phyloP scores from a whole-genome alignment of 2,797 vertebrate genomes.

The Fratercula arctica region DNA sequence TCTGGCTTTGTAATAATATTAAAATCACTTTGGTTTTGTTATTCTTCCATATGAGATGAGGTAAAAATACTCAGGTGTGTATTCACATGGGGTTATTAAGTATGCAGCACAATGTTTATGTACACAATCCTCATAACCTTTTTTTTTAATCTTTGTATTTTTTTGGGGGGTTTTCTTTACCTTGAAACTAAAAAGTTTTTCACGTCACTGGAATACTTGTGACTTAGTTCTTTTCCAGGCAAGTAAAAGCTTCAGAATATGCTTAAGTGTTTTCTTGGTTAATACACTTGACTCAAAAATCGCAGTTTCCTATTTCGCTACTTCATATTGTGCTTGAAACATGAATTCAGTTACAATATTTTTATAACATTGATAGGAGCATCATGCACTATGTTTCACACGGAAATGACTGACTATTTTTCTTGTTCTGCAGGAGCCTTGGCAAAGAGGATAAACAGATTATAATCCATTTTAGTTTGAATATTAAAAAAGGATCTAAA shows the following conservation, averaged over 20 bases:
- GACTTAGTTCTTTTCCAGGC: neutral
- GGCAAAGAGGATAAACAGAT: conserved; percentile 49
- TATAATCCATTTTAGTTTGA: neutral
- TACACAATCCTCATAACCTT: neutral
- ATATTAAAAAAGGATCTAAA: neutral
- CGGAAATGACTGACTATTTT: neutral
- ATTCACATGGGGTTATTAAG: neutral
- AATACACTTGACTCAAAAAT: neutral
- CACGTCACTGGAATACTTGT: neutral
- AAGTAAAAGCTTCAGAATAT: neutral
- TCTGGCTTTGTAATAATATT: neutral
- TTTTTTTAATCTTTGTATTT: neutral
- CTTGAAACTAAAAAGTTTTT: neutral
- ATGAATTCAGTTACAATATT: neutral
- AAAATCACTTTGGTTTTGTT: neutral
- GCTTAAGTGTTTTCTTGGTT: neutral
- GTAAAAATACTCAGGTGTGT: neutral
- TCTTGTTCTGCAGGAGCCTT: conserved; percentile 23
- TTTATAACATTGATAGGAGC: neutral
- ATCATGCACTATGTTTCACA: neutral
- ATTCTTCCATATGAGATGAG: neutral
- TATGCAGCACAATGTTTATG: accelerated
- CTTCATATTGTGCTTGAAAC: neutral
- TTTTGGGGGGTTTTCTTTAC: neutral
- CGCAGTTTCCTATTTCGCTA: neutral